A percentile compares a stretch with the other conserved stretches of the same genome.
phyloP scores from a whole-genome alignment of 2,113 vertebrate species.

The Lycaon pictus region DNA sequence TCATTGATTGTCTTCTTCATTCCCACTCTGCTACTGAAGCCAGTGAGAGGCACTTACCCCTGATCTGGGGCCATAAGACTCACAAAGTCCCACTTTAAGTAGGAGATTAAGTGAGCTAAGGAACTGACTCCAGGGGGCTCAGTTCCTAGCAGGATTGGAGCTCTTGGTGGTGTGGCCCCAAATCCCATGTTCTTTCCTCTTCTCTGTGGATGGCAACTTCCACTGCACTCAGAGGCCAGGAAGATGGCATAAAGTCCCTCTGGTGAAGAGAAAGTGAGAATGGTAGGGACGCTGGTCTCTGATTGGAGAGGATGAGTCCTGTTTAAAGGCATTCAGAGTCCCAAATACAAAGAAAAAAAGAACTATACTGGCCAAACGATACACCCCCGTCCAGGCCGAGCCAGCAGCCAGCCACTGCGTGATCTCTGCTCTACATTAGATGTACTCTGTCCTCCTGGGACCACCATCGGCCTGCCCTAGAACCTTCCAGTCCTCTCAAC shows the following conservation, averaged over 20 bases:
- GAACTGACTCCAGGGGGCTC: background rate
- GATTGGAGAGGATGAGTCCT: background rate
- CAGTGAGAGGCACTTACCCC: background rate
- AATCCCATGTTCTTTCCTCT: background rate
- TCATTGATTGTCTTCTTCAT: background rate
- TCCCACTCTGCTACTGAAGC: background rate
- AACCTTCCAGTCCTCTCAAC: background rate
- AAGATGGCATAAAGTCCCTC: background rate
- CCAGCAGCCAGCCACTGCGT: background rate
- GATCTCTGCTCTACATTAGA: background rate
- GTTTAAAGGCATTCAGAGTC: background rate
- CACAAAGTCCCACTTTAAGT: background rate
- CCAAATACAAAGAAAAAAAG: background rate
- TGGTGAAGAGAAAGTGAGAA: background rate
- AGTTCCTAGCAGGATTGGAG: background rate
- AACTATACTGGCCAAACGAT: no score
- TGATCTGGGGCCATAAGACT: background rate
- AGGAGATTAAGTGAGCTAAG: background rate
- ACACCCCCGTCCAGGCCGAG: background rate
- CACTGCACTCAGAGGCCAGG: background rate
- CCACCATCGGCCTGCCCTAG: background rate
- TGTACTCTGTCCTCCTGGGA: background rate
- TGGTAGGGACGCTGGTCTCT: background rate
- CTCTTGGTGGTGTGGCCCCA: background rate
- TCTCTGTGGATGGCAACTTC: background rate